Base-by-base conservation (phyloP, 2,113 vertebrate species). In the Clupea harengus region DNA sequence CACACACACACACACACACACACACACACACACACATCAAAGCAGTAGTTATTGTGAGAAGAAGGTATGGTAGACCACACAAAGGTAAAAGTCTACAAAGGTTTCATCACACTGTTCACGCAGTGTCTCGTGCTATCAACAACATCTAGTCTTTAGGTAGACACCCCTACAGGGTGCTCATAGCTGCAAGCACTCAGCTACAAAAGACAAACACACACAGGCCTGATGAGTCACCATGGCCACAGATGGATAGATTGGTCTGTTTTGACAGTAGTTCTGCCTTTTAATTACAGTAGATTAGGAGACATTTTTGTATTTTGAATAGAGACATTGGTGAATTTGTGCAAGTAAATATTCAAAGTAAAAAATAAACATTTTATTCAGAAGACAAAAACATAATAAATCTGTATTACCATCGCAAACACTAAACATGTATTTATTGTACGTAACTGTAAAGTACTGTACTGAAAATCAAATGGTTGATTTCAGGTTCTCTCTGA, bases 211-310 rank as follows among this genome's bases (percentile, higher is more conserved):
- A 20, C 45, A 81, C 17, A 45, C 78, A 45, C 50, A 46, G 47
- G 20, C 6, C 17, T 83, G 22, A 64, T 88, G 83, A 87, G 82
- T 82, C 86, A 85, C 9, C 4, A 8, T 7, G 11, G 67, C 81
- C 28, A 49, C 49, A 49, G 15, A 82, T 11, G 25, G 2, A 7
- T 80, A 82, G 45, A 6, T 22, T 32, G 15, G 81, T 47, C 81
- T 82, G 82, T 67, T 82, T 82, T 81, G 39, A 1, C 39, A 39
- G 39, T 39, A 86, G 81, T 75, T 28, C 9, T 67, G 0, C 49
- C 45, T 44, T 86, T 49, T 78, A 44, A 60, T 75, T 52, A 45
- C 13, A 75, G 67, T 45, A 52, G 57, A 82, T 86, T 17, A 2
- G 22, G 44, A 22, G 80, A 46, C 49, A 64, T 44, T 67, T 72